Conservation (phyloP, 1,140 invertebrate genomes). For the Trichogramma pretiosum region DNA sequence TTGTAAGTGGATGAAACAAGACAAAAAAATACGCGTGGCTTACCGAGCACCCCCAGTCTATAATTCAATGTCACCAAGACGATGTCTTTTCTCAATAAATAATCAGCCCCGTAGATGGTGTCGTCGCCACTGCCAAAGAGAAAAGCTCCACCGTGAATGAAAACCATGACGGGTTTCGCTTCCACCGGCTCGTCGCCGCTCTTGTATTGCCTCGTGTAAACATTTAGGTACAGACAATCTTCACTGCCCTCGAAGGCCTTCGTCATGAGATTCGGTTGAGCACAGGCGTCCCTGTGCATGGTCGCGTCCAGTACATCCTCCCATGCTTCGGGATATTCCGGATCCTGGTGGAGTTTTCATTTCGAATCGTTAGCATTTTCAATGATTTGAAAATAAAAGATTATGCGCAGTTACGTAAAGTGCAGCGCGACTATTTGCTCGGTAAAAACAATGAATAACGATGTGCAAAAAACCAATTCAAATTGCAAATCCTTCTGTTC, state of each 20-base stretch:
- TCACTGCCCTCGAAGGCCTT: neutral
- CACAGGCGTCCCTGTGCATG: neutral
- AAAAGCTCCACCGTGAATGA: slow-evolving; percentile 47
- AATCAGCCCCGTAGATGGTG: slow-evolving; percentile 27
- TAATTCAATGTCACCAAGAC: slow-evolving; percentile 51
- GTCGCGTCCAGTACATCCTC: neutral
- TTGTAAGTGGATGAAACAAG: neutral
- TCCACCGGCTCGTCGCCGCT: neutral
- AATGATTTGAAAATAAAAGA: too few species aligned
- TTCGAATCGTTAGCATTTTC: too few species aligned
- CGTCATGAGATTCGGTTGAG: neutral
- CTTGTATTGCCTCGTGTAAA: neutral
- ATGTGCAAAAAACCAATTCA: too few species aligned
- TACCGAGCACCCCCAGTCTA: slow-evolving; percentile 31
- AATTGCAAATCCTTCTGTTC: too few species aligned
- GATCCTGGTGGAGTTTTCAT: too few species aligned
- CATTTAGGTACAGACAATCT: slow-evolving; percentile 1
- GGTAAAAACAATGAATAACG: too few species aligned
- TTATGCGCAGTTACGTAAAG: too few species aligned
- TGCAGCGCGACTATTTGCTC: too few species aligned
- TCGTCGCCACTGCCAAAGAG: slow-evolving; percentile 12
- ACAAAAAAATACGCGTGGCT: neutral
- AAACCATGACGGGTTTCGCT: slow-evolving; percentile 22
- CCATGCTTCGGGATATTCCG: slow-evolving; percentile 1
- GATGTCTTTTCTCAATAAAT: slow-evolving; percentile 38